Percentiles rank a stretch among this genome's conserved stretches.
These are phyloP conservation scores for Brachyopa scutellaris DNA, from an alignment of 2,888 invertebrate genomes.

Conservation along the genomic window DNA sequence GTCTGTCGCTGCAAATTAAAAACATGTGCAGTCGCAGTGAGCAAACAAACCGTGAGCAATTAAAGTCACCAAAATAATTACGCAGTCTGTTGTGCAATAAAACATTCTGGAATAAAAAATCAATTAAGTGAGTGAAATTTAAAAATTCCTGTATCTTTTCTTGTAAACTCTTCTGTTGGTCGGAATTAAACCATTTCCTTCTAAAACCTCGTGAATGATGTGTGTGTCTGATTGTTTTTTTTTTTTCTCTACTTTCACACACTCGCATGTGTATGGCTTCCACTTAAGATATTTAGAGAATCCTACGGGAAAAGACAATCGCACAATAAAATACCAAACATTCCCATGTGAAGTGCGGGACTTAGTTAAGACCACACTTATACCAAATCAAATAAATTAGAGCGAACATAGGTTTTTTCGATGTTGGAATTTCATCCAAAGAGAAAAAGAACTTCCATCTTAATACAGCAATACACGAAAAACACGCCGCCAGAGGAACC, in stretches of 20 bases:
- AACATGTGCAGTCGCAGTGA: too few relatives aligned
- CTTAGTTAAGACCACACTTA: slow-evolving; percentile 62
- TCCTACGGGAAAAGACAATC: slow-evolving; percentile 43
- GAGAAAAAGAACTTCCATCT: slow-evolving; percentile 4
- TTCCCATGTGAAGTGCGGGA: slow-evolving; percentile 48
- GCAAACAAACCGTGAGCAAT: too few relatives aligned
- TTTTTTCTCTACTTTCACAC: too few relatives aligned
- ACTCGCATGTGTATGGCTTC: neutral
- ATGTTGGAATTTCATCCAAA: slow-evolving; percentile 35
- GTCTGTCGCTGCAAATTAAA: too few relatives aligned
- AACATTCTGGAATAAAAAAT: neutral
- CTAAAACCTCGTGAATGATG: too few relatives aligned
- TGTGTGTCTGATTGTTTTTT: too few relatives aligned
- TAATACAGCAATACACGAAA: slow-evolving; percentile 4
- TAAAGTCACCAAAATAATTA: too few relatives aligned
- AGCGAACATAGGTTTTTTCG: slow-evolving; percentile 54
- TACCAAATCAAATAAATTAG: slow-evolving; percentile 69
- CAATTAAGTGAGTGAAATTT: neutral
- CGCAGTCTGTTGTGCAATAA: too few relatives aligned
- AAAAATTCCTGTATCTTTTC: neutral
- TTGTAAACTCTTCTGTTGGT: neutral
- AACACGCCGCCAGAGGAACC: slow-evolving; percentile 22
- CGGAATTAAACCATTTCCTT: slow-evolving; percentile 19
- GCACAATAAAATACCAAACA: slow-evolving; percentile 58
- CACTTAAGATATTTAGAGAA: slow-evolving; percentile 43